These are phyloP conservation scores for Sebastes diploproa DNA, from an alignment of 2,797 vertebrate species.

Conservation along the genomic window DNA sequence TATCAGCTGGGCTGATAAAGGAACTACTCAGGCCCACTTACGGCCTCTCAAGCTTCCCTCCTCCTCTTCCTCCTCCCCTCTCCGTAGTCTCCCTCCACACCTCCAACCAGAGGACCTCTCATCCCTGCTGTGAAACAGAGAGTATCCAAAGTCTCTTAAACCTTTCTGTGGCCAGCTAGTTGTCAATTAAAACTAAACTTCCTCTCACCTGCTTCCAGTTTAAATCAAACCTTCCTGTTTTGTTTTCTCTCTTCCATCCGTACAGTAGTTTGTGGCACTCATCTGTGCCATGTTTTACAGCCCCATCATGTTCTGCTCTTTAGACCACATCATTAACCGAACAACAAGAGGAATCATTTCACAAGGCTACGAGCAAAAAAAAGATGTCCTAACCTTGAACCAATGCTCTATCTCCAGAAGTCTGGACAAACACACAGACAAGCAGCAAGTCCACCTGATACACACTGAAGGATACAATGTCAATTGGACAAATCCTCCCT, in stretches of 20 bases:
- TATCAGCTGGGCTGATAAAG: conserved; percentile 77
- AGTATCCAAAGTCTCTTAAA: not conserved
- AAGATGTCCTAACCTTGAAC: conserved; percentile 64
- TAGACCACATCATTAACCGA: not conserved
- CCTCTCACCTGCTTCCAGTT: not conserved
- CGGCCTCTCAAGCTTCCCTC: conserved; percentile 59
- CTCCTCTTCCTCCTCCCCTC: not conserved
- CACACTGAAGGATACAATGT: conserved; percentile 23
- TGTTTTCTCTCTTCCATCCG: not conserved
- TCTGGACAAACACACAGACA: not conserved
- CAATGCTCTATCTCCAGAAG: conserved; percentile 15
- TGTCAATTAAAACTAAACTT: not conserved
- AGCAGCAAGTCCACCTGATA: not conserved
- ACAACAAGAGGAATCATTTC: conserved; percentile 1
- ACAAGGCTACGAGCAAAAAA: conserved; percentile 14
- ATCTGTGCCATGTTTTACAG: not conserved
- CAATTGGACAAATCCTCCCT: conserved; percentile 3
- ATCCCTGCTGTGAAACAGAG: not conserved
- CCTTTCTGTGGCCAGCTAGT: not conserved
- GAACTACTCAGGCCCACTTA: conserved; percentile 80
- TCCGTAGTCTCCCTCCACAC: conserved; percentile 29
- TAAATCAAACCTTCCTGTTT: not conserved
- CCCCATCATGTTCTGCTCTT: not conserved
- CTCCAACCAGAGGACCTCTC: conserved; percentile 22
- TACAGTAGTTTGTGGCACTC: not conserved